Base-by-base conservation (phyloP, 1,140 invertebrate genomes). In the Epicauta chinensis region DNA sequence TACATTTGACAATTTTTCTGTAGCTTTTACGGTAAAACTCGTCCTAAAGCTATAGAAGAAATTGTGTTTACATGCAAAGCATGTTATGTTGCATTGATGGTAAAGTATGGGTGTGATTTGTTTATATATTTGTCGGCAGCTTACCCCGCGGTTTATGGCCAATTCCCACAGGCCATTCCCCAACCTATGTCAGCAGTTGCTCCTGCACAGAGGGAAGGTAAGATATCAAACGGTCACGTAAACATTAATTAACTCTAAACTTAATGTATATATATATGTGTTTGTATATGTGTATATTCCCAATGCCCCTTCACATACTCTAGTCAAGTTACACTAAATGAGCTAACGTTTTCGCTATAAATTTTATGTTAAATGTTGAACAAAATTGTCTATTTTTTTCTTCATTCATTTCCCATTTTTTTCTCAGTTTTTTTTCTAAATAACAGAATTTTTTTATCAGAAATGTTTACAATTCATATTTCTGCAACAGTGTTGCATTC, bases 161-260 rank as follows among this genome's bases (percentile, higher is more conserved):
- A 94, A 81, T 92, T 93, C 78, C 90, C 93, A 75, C 92, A 95
- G 81, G 88, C 91, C 68, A 86, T 95, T 68, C 86, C 89, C 68
- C 90, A 91, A 75, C 89, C 91, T 72, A 84, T 93, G 78, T 85
- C 88, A 65, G 85, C 90, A 64, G 87, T 93, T 71, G 86, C 90
- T 64, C 85, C 89, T 52, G 84, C 87, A 69, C 91, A 93, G 77
- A 89, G 92, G 81, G 91, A 95, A 90, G 91, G 91, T 93, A 91
- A 91, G 84, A 53, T 51, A 43, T 55, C 32, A 48, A 53, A 45
- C 15, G 51, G 42, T 46, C 51, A 53, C 15, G 42, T 53, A 53
- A 44, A 51, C 39, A 42, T 43, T 51, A 51, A 53, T 53, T 53
- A 53, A 53, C 32, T 53, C 42, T 37, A 48, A 48, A 17, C 12